Base-by-base conservation (phyloP, 2,797 vertebrate species). In the Artibeus lituratus region DNA sequence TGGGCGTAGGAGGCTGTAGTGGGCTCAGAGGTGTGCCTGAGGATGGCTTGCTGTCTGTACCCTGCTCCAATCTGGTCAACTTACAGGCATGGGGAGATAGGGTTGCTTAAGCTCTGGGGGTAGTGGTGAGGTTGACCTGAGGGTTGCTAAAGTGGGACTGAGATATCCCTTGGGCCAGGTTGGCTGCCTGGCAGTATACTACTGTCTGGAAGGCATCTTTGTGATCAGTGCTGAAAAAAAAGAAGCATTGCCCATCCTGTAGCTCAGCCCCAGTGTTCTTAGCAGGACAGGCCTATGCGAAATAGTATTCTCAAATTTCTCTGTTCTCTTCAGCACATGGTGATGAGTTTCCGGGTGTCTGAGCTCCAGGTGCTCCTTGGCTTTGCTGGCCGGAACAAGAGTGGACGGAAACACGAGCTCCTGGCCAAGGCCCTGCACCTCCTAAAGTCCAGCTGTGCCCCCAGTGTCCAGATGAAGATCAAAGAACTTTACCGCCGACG, bases 321-420 rank as follows among this genome's bases (percentile, higher is more conserved):
- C 59, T 80, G 0, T 70, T 94, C 8, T 74, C 88, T 47, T 37
- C 95, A 99, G 98, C 98, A 98, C 70, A 98, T 98, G 98, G 98
- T 98, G 90, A 98, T 98, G 98, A 98, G 98, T 97, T 98, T 98
- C 98, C 98, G 98, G 80, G 98, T 98, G 24, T 98, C 98, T 12
- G 98, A 98, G 80, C 96, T 99, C 9, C 98, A 98, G 80, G 98
- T 98, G 85, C 98, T 98, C 37, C 78, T 98, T 62, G 98, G 98
- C 85, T 98, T 98, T 10, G 98, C 98, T 3, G 98, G 98, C 74
- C 88, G 98, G 14, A 98, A 98, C 96, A 98, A 98, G 89, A 98
- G 98, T 18, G 98, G 98, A 5, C 80, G 98, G 42, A 98, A 98
- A 70, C 98, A 98, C 97, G 98, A 99, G 29, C 97, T 98, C 0